phyloP scores from a whole-genome alignment of 2,797 vertebrate genomes.

The Rhinatrema bivittatum region DNA sequence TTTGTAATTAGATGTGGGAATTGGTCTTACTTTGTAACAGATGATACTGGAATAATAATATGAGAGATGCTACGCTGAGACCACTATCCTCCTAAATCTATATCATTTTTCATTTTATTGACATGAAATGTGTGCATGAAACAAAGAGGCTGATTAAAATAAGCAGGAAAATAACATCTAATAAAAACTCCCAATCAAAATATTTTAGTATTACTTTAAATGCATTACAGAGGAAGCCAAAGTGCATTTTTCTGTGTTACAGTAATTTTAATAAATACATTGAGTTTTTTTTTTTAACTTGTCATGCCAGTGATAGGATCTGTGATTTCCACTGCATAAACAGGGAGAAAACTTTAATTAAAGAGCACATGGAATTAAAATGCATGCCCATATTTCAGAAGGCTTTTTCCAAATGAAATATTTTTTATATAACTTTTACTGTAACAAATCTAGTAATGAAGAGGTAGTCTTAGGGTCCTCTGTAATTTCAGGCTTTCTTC shows the following conservation, averaged over 20 bases:
- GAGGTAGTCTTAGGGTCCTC: slow-evolving; percentile 1
- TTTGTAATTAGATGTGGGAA: slow-evolving; percentile 89
- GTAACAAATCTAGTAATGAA: slow-evolving; percentile 27
- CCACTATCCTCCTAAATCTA: slow-evolving; percentile 60
- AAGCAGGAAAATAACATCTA: slow-evolving; percentile 54
- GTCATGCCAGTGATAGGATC: slow-evolving; percentile 17
- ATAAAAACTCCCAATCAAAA: slow-evolving; percentile 47
- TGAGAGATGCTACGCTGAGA: slow-evolving; percentile 67
- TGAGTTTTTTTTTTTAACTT: slow-evolving; percentile 17
- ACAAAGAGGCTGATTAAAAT: slow-evolving; percentile 67
- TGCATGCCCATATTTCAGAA: slow-evolving; percentile 18
- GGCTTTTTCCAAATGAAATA: slow-evolving; percentile 39
- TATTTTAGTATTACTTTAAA: slow-evolving; percentile 26
- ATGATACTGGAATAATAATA: slow-evolving; percentile 86
- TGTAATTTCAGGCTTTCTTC: slow-evolving; percentile 9
- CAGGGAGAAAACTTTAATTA: slow-evolving; percentile 38
- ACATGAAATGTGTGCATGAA: slow-evolving; percentile 58
- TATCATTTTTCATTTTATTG: slow-evolving; percentile 76
- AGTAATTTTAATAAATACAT: slow-evolving; percentile 30
- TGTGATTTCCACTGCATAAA: slow-evolving; percentile 23
- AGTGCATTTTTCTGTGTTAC: slow-evolving; percentile 14
- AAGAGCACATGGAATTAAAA: slow-evolving; percentile 30
- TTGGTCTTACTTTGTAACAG: slow-evolving; percentile 82
- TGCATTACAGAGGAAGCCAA: slow-evolving; percentile 4
- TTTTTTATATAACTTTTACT: slow-evolving; percentile 22